Percentiles rank a stretch among this genome's conserved stretches.
Conservation (phyloP, 2,113 vertebrate species). For the Origma solitaria region DNA sequence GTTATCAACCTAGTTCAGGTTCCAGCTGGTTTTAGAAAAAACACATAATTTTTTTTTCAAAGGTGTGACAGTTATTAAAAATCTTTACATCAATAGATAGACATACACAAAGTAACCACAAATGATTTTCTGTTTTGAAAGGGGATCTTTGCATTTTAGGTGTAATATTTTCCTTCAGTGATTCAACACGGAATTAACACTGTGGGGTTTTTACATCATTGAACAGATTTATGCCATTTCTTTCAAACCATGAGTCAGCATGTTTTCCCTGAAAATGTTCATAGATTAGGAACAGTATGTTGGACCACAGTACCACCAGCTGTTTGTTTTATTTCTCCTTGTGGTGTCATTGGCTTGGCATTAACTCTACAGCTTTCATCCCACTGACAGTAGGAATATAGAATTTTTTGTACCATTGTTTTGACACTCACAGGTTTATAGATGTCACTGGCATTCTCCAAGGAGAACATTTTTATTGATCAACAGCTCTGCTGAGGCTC, state of each 20-base stretch:
- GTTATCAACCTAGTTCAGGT: background rate
- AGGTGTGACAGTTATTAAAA: background rate
- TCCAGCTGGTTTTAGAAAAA: background rate
- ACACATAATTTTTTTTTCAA: background rate
- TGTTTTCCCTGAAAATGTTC: background rate
- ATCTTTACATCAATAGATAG: background rate
- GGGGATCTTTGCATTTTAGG: background rate
- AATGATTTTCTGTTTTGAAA: background rate
- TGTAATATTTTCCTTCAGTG: background rate
- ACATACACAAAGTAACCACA: background rate
- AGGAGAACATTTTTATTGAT: conserved; percentile 62
- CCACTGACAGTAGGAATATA: conserved; percentile 3
- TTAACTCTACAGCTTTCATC: conserved; percentile 59
- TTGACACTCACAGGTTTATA: conserved; percentile 61
- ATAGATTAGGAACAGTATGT: background rate
- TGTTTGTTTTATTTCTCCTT: conserved; percentile 67
- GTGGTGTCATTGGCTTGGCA: conserved; percentile 46
- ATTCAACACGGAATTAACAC: background rate
- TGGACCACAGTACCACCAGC: conserved; percentile 8
- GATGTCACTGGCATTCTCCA: conserved; percentile 59
- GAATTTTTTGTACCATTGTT: conserved; percentile 23
- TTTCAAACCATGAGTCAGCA: conserved; percentile 6
- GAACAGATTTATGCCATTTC: background rate
- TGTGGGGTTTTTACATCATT: background rate
- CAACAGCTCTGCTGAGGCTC: conserved; percentile 57